Conservation (phyloP, 92 coral and sea anemone species). For the Montipora capitata region DNA sequence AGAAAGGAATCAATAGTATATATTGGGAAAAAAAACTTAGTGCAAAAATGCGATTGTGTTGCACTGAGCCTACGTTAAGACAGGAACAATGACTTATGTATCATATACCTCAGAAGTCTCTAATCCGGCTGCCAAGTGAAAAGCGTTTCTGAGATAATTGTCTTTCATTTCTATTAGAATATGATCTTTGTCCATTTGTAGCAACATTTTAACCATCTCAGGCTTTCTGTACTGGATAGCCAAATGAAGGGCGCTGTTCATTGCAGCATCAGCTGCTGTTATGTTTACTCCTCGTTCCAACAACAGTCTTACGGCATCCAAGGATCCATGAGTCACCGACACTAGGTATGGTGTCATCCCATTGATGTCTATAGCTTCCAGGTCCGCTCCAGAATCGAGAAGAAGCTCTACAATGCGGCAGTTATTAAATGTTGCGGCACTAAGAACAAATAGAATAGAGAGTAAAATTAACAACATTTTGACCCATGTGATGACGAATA, state of each 20-base stretch:
- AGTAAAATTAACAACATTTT: neutral
- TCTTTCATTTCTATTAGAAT: constrained; percentile 49
- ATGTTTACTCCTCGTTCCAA: constrained; percentile 78
- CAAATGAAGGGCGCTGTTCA: constrained; percentile 74
- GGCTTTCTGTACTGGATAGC: constrained; percentile 57
- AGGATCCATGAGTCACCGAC: constrained; percentile 65
- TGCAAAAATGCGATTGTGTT: too few species aligned
- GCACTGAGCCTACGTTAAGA: too few species aligned
- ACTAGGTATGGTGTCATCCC: constrained; percentile 74
- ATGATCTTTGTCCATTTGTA: constrained; percentile 77
- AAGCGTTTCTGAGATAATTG: constrained; percentile 56
- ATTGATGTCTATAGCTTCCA: constrained; percentile 64
- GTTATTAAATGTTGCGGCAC: constrained; percentile 81
- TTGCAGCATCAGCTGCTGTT: constrained; percentile 51
- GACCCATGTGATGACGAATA: neutral
- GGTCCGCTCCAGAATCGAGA: constrained; percentile 74
- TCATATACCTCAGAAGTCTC: constrained; percentile 68
- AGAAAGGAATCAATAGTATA: too few species aligned
- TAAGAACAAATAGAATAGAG: neutral
- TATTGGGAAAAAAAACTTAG: too few species aligned
- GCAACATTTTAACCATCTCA: constrained; percentile 65
- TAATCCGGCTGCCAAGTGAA: constrained; percentile 81
- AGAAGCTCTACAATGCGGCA: constrained; percentile 64
- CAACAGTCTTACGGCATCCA: constrained; percentile 59
- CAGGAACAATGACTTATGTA: too few species aligned